phyloP scores from a whole-genome alignment of 2,888 invertebrate species.

The Acrocyrtus sp. region DNA sequence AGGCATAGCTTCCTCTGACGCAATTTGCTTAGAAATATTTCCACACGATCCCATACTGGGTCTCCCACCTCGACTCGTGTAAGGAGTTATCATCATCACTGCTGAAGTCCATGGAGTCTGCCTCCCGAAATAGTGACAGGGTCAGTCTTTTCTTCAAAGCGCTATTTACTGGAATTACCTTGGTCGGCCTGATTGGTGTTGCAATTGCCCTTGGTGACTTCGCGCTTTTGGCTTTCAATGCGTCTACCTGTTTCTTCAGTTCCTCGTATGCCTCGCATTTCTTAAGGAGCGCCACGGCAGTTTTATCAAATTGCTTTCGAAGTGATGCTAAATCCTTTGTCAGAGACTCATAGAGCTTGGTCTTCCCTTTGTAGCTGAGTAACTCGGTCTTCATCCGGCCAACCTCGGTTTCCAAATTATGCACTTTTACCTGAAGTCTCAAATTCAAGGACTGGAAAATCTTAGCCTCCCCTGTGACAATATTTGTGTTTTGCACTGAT shows the following conservation, averaged over 20 bases:
- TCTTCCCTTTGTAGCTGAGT: constrained; percentile 3
- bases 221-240: constrained; percentile 4
- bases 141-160: constrained; percentile 12
- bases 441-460: constrained; percentile 28
- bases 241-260: constrained; percentile 21
- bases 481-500: neutral
- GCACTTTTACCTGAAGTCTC: constrained; percentile 14
- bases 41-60: constrained; percentile 46
- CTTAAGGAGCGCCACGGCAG: constrained; percentile 13
- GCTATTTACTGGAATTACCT: neutral
- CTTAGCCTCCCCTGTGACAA: neutral
- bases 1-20: constrained; percentile 23
- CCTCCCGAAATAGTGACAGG: too few relatives aligned
- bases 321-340: constrained; percentile 31
- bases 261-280: constrained; percentile 30
- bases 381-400: constrained; percentile 15
- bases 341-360: constrained; percentile 15
- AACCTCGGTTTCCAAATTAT: constrained; percentile 24
- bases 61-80: neutral
- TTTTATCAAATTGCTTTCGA: constrained; percentile 33
- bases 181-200: neutral
- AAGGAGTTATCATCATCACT: neutral
- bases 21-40: constrained; percentile 14
- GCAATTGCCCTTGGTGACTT: neutral
- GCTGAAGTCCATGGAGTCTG: constrained; percentile 7